These are phyloP conservation scores for Anneissia japonica DNA, from an alignment of 35 echinoderm and acorn worm species.

Conservation along the genomic window DNA sequence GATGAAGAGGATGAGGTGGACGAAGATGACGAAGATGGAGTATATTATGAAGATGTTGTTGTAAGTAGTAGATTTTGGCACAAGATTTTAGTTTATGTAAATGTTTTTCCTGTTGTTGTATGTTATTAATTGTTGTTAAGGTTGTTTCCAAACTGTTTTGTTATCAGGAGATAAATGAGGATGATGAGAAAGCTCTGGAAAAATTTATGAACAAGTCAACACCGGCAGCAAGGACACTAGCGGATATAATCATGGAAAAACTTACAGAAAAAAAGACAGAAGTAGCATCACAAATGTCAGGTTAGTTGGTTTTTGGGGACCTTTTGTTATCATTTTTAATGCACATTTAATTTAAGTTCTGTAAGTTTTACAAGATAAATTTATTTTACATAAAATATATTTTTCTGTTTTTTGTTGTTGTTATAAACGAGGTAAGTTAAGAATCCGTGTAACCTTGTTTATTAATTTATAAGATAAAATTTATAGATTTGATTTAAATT, in stretches of 20 bases:
- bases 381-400: not conserved
- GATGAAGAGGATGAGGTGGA: conserved; percentile 70
- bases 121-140: not conserved
- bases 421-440: no score
- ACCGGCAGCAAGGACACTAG: conserved; percentile 70
- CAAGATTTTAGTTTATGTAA: no score
- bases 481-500: not conserved
- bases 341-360: not conserved
- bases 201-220: conserved; percentile 80
- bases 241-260: conserved; percentile 96
- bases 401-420: not conserved
- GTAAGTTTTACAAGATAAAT: not conserved
- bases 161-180: conserved; percentile 69
- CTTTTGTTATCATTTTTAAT: not conserved
- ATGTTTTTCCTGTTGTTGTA: no score
- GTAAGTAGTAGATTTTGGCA: no score
- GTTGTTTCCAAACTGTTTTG: no score
- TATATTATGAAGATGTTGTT: conserved; percentile 47
- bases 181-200: conserved; percentile 82
- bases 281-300: conserved; percentile 96
- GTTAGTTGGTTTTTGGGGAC: conserved; percentile 22
- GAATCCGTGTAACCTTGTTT: no score
- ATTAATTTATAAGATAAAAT: no score
- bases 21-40: conserved; percentile 47
- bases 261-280: conserved; percentile 92